These are phyloP conservation scores for Dastarcus helophoroides DNA, from an alignment of 2,888 invertebrate species.

Conservation along the genomic window DNA sequence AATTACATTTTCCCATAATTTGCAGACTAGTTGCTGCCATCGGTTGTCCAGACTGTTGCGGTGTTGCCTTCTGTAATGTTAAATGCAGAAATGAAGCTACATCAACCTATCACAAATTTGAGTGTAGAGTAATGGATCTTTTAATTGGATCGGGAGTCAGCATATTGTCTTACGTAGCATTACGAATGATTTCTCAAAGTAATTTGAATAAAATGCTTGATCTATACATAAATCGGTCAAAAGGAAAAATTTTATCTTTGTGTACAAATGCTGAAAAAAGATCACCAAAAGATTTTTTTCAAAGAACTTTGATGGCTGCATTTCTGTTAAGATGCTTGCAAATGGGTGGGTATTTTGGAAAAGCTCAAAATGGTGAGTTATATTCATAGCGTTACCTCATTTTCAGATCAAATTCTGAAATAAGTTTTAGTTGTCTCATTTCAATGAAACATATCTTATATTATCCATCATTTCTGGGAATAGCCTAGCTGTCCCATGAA, in stretches of 20 bases:
- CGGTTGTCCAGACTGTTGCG: constrained; percentile 62
- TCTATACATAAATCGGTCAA: constrained; percentile 39
- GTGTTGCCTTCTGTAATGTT: constrained; percentile 62
- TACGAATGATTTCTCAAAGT: constrained; percentile 66
- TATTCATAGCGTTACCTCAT: background rate
- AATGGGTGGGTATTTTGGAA: constrained; percentile 50
- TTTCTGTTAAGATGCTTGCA: constrained; percentile 63
- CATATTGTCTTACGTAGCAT: constrained; percentile 59
- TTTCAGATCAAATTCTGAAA: too few relatives aligned
- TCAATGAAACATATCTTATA: constrained; percentile 14
- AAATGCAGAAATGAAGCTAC: constrained; percentile 54
- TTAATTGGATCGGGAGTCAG: constrained; percentile 72
- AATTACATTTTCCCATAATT: constrained; percentile 9
- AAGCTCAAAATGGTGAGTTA: constrained; percentile 1
- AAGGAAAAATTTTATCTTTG: constrained; percentile 46
- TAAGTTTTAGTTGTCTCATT: constrained; percentile 18
- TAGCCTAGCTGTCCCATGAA: too few relatives aligned
- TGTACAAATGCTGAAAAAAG: constrained; percentile 54
- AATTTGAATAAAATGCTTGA: constrained; percentile 40
- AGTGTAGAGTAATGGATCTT: constrained; percentile 63
- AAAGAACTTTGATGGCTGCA: constrained; percentile 64
- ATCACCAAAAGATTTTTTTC: constrained; percentile 56
- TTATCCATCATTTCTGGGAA: too few relatives aligned
- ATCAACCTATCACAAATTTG: constrained; percentile 58
- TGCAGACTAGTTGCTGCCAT: constrained; percentile 51